Conservation (phyloP, 2,797 vertebrate genomes). For the Takifugu ocellatus region DNA sequence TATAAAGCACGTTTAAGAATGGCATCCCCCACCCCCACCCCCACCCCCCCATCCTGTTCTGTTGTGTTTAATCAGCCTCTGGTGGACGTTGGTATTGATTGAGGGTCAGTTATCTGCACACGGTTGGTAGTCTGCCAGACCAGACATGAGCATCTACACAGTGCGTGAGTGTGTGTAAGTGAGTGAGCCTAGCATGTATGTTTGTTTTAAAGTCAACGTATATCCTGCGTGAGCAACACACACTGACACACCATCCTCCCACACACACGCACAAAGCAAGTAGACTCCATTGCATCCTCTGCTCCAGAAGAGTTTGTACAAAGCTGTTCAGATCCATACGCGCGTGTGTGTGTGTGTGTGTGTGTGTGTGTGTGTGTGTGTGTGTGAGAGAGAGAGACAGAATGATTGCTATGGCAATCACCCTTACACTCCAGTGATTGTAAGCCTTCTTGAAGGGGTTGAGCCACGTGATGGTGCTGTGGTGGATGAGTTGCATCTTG, state of each 20-base stretch:
- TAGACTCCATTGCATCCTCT: slow-evolving; percentile 30
- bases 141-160: slow-evolving; percentile 8
- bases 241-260: slow-evolving; percentile 19
- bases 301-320: slow-evolving; percentile 30
- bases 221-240: slow-evolving; percentile 5
- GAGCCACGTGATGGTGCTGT: no score
- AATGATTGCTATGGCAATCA: slow-evolving; percentile 1
- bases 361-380: slow-evolving; percentile 11
- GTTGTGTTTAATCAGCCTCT: slow-evolving; percentile 82
- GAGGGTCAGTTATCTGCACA: slow-evolving; percentile 85
- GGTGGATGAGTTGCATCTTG: no score
- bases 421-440: no score
- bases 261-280: slow-evolving; percentile 21
- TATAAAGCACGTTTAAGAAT: slow-evolving; percentile 5
- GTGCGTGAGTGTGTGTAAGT: slow-evolving; percentile 14
- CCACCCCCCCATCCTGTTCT: slow-evolving; percentile 31
- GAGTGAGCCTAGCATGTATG: slow-evolving; percentile 4
- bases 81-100: slow-evolving; percentile 87
- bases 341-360: slow-evolving; percentile 1
- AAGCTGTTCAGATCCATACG: slow-evolving; percentile 42
- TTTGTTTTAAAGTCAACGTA: slow-evolving; percentile 22
- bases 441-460: no score
- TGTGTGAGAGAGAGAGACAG: background rate
- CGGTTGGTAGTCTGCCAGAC: slow-evolving; percentile 83
- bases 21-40: background rate